A percentile compares a stretch with the other conserved stretches of the same genome.
These are phyloP conservation scores for Sebastes elongatus DNA, from an alignment of 2,797 vertebrate genomes.

Conservation along the genomic window DNA sequence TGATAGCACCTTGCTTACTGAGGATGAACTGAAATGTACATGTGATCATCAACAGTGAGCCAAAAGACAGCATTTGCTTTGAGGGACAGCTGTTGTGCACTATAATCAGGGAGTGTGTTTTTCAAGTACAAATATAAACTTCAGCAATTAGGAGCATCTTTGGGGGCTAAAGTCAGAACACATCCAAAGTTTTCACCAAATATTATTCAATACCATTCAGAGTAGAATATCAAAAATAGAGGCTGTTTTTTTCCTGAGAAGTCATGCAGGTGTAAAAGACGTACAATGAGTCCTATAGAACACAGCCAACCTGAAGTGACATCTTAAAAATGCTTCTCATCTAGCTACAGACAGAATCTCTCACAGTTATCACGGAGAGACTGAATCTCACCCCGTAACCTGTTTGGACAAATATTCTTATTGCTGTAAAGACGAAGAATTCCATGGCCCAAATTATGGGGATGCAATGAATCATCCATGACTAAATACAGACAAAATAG, in stretches of 20 bases:
- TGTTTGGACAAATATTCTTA: not conserved
- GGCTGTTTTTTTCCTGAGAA: not conserved
- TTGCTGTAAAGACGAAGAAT: not conserved
- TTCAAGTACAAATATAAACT: not conserved
- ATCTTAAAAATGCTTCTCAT: not conserved
- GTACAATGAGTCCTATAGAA: no score
- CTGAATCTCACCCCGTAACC: not conserved
- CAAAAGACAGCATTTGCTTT: not conserved
- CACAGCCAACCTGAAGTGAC: not conserved
- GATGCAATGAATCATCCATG: not conserved
- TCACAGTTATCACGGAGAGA: not conserved
- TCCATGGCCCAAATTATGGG: not conserved
- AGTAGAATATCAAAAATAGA: not conserved
- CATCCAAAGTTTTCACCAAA: not conserved
- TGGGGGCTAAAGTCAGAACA: no score
- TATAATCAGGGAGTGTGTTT: not conserved
- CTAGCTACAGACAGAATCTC: not conserved
- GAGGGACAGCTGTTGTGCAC: not conserved
- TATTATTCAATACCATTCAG: not conserved
- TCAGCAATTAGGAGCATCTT: not conserved
- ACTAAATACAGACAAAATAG: not conserved
- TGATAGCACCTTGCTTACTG: not conserved
- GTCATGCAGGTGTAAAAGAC: not conserved
- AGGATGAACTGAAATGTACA: not conserved
- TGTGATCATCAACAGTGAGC: not conserved